Conservation (phyloP, 2,797 vertebrate genomes). For the Pipistrellus pygmaeus region DNA sequence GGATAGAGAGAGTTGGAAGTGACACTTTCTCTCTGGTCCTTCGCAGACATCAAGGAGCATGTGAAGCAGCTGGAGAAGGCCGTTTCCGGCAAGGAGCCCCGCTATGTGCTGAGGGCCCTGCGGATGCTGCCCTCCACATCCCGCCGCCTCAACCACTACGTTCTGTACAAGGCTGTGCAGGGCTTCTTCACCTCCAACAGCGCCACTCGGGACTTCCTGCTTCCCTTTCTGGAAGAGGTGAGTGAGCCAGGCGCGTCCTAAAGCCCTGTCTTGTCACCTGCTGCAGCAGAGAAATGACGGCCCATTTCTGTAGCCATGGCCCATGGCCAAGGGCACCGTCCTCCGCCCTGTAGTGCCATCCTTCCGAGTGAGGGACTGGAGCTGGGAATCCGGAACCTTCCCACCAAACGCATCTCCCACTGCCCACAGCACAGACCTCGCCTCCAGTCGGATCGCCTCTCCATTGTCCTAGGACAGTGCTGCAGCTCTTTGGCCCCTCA, state of each 20-base stretch:
- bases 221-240: slow-evolving; percentile 96
- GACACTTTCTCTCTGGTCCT: neutral
- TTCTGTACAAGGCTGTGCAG: slow-evolving; percentile 93
- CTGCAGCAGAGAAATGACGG: neutral
- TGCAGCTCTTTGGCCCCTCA: no score
- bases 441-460: neutral
- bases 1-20: neutral
- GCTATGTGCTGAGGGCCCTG: slow-evolving; percentile 95
- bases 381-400: neutral
- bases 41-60: slow-evolving; percentile 95
- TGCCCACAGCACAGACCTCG: neutral
- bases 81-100: slow-evolving; percentile 96
- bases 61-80: slow-evolving; percentile 99
- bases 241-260: neutral
- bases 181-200: slow-evolving; percentile 96
- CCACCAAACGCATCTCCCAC: neutral
- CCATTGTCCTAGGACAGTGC: neutral
- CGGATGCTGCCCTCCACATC: slow-evolving; percentile 96
- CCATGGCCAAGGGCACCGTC: neutral
- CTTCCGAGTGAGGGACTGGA: neutral
- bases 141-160: slow-evolving; percentile 95
- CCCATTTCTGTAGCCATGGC: neutral
- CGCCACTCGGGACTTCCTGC: slow-evolving; percentile 92
- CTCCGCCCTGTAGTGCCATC: neutral
- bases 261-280: neutral